Evolutionary conservation across 2,113 vertebrate genomes (phyloP).

Genomic region (Trochalopteron elliotii): DNA sequence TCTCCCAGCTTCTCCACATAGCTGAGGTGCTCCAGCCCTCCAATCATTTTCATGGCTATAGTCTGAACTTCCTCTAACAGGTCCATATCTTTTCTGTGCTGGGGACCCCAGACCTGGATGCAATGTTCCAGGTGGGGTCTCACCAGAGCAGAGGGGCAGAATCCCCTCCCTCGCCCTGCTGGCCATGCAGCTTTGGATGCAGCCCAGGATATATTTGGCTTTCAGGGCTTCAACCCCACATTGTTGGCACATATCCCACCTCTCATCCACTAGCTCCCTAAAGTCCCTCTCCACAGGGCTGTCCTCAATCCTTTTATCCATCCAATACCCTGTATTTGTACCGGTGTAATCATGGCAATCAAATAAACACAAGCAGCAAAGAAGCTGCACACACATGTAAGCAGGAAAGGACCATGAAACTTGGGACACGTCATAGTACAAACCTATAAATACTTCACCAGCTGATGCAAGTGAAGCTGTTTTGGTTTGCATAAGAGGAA

Average conservation of each 20-base stretch:
- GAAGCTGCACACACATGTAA: not conserved
- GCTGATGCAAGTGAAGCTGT: not conserved
- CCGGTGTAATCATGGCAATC: not conserved
- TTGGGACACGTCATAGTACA: not conserved
- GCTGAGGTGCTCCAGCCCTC: not conserved
- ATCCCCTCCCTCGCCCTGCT: rapidly evolving
- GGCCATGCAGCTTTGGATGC: rapidly evolving
- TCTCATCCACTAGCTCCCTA: not conserved
- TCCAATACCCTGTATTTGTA: not conserved
- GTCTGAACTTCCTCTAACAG: not conserved
- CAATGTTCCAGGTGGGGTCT: not conserved
- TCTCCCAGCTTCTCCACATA: not conserved
- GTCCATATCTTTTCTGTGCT: not conserved
- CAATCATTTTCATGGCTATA: rapidly evolving
- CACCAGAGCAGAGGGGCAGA: not conserved
- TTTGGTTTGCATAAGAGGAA: not conserved
- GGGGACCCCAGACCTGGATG: not conserved
- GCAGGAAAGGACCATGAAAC: not conserved
- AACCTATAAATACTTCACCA: not conserved
- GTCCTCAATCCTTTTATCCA: not conserved
- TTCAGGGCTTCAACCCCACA: not conserved
- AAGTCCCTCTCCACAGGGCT: not conserved
- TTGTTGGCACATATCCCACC: too few relatives aligned
- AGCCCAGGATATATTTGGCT: not conserved
- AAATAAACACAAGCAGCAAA: not conserved